Evolutionary conservation across 2,888 invertebrate species (phyloP).

Genomic region (Thysanoteuthis rhombus): DNA sequence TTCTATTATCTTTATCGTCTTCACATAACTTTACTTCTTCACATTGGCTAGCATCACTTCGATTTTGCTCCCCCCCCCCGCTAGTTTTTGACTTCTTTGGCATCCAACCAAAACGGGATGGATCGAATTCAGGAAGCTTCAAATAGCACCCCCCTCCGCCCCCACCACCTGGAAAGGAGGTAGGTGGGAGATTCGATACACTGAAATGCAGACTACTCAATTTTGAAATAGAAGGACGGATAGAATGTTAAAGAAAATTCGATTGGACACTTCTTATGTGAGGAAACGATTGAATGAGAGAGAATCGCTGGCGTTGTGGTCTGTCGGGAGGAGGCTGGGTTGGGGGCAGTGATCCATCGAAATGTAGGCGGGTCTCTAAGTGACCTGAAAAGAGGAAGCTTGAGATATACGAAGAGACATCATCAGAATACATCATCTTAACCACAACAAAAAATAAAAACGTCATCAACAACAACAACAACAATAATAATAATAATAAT

Average conservation of each 20-base stretch:
- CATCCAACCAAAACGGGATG: background rate
- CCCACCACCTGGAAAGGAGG: too few species aligned
- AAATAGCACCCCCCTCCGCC: background rate
- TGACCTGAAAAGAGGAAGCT: background rate
- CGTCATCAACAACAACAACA: too few species aligned
- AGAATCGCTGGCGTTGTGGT: background rate
- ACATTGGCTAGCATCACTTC: background rate
- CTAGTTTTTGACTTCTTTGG: background rate
- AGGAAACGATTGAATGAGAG: background rate
- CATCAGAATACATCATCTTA: background rate
- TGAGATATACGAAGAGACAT: background rate
- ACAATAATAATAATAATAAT: too few species aligned
- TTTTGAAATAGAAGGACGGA: background rate
- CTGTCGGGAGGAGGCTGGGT: too few species aligned
- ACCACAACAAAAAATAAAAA: too few species aligned
- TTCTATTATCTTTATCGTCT: background rate
- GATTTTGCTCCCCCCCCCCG: background rate
- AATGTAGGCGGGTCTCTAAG: too few species aligned
- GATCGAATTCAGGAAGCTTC: background rate
- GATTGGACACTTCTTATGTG: background rate
- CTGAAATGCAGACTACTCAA: background rate
- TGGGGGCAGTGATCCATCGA: background rate
- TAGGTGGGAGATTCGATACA: background rate
- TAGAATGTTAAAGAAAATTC: background rate
- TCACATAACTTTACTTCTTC: background rate